Evolutionary conservation across 2,797 vertebrate species (phyloP).

Genomic region (Lacerta bilineata): DNA sequence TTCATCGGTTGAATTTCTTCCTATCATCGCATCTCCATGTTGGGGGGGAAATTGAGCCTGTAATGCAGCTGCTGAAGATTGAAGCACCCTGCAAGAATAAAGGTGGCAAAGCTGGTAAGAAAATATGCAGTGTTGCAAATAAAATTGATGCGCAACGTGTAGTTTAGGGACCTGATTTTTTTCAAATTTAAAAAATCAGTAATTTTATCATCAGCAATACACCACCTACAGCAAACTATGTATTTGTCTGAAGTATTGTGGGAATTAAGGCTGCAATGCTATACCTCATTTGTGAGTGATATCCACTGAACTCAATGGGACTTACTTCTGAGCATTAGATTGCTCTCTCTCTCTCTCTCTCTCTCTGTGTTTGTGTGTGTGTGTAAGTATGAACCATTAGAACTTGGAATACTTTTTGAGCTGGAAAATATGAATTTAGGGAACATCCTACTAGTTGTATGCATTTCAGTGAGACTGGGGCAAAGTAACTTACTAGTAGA

Average conservation of each 20-base stretch:
- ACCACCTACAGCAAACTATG: background rate
- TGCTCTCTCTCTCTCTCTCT: too few relatives aligned
- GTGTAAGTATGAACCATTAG: too few relatives aligned
- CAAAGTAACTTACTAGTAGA: too few relatives aligned
- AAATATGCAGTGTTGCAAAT: background rate
- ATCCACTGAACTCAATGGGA: background rate
- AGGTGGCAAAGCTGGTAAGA: background rate
- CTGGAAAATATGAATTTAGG: too few relatives aligned
- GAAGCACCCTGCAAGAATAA: background rate
- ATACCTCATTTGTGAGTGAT: background rate
- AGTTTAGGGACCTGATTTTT: background rate
- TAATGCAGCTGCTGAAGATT: background rate
- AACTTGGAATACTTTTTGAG: too few relatives aligned
- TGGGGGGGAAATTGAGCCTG: background rate
- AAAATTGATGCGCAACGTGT: background rate
- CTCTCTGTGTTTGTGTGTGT: too few relatives aligned
- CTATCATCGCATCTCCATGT: background rate
- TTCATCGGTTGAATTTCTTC: background rate
- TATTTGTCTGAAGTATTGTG: background rate
- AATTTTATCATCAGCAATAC: background rate
- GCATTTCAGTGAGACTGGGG: too few relatives aligned
- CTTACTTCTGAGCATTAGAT: background rate
- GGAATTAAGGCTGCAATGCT: background rate
- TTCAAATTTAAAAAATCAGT: too few relatives aligned
- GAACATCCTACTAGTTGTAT: too few relatives aligned